A percentile compares a stretch with the other conserved stretches of the same genome.
phyloP scores from a whole-genome alignment of 2,888 invertebrate genomes.

The Pseudanteris insignis region DNA sequence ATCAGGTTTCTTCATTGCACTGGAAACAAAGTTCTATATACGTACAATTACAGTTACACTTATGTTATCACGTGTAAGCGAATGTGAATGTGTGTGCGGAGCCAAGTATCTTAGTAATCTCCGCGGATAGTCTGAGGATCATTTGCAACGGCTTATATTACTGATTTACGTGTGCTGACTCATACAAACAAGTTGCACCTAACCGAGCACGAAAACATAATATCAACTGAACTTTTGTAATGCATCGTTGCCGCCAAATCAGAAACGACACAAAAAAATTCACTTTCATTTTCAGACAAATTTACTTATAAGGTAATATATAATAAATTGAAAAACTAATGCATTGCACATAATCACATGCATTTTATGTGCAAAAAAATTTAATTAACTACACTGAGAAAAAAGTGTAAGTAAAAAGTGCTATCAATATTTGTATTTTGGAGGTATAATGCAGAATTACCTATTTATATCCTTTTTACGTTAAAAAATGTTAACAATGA shows the following conservation, averaged over 20 bases:
- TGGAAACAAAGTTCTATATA: constrained; percentile 42
- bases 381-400: too few relatives aligned
- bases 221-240: constrained; percentile 9
- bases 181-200: constrained; percentile 49
- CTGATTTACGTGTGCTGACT: constrained; percentile 52
- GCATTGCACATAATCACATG: too few relatives aligned
- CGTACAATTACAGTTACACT: constrained; percentile 44
- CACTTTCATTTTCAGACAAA: too few relatives aligned
- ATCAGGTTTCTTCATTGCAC: constrained; percentile 50
- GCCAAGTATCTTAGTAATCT: constrained; percentile 45
- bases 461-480: too few relatives aligned
- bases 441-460: too few relatives aligned
- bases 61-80: constrained; percentile 40
- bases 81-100: constrained; percentile 35
- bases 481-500: too few relatives aligned
- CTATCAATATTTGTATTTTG: too few relatives aligned
- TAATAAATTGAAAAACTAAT: too few relatives aligned
- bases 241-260: constrained; percentile 4
- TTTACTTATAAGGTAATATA: too few relatives aligned
- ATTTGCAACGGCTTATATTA: constrained; percentile 54
- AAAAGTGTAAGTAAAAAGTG: too few relatives aligned
- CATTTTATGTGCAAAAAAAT: too few relatives aligned
- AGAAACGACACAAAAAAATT: too few relatives aligned
- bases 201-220: constrained; percentile 40
- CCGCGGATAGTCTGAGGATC: constrained; percentile 51